A percentile compares a stretch with the other conserved stretches of the same genome.
These are phyloP conservation scores for Ectemnius cavifrons DNA, from an alignment of 2,888 invertebrate genomes.

Conservation along the genomic window DNA sequence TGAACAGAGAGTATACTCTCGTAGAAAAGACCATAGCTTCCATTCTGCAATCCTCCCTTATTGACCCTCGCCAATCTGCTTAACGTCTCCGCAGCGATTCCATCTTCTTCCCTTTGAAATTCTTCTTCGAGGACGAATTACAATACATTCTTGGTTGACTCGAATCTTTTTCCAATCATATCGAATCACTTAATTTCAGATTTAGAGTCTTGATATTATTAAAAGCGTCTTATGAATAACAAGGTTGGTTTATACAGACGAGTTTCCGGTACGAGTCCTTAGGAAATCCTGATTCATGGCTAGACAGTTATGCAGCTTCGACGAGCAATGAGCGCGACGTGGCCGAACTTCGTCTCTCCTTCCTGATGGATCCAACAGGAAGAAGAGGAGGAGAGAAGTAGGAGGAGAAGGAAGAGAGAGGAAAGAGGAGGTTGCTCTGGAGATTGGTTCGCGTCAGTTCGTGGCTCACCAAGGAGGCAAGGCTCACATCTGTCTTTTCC, in stretches of 20 bases:
- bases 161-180: no score
- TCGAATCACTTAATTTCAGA: no score
- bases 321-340: not conserved
- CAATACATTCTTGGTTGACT: not conserved
- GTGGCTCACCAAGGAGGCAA: constrained; percentile 60
- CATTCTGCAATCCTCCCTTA: constrained; percentile 16
- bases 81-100: constrained; percentile 36
- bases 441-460: constrained; percentile 60
- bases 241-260: not conserved
- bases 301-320: not conserved
- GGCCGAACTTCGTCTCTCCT: not conserved
- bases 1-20: constrained; percentile 10
- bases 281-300: not conserved
- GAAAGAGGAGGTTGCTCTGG: constrained; percentile 32
- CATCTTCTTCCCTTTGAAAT: not conserved
- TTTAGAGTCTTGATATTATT: no score
- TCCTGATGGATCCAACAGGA: not conserved
- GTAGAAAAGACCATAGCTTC: constrained; percentile 1
- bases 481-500: constrained; percentile 63
- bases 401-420: constrained; percentile 3
- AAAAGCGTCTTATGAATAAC: no score
- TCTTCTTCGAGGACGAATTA: not conserved
- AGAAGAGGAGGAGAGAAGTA: not conserved
- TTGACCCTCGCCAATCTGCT: constrained; percentile 55
- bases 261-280: no score